A percentile compares a stretch with the other conserved stretches of the same genome.
Evolutionary conservation across 2,888 invertebrate genomes (phyloP).

Genomic region (Dicyrtomina minuta): DNA sequence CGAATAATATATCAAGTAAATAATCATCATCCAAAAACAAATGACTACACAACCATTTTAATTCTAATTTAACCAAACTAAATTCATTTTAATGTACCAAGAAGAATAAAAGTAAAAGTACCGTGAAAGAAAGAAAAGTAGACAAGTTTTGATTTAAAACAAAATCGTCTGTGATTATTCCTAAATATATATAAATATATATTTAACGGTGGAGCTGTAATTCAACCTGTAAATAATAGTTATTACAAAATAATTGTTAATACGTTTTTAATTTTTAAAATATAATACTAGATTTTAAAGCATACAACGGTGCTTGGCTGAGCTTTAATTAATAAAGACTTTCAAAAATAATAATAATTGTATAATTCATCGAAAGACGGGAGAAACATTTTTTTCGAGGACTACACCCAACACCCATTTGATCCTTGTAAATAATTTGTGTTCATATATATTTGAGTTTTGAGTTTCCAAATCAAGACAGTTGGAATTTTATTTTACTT

Average conservation of each 20-base stretch:
- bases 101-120: too few relatives aligned
- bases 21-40: not conserved
- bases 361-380: not conserved
- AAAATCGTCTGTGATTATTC: slow-evolving; percentile 11
- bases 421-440: not conserved
- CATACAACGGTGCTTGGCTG: slow-evolving; percentile 5
- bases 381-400: slow-evolving; percentile 8
- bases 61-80: not conserved
- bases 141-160: not conserved
- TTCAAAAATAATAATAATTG: not conserved
- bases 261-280: too few relatives aligned
- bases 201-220: slow-evolving; percentile 14
- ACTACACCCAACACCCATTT: too few relatives aligned
- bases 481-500: not conserved
- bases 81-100: not conserved
- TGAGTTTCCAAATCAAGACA: not conserved
- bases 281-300: not conserved
- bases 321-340: slow-evolving; percentile 10
- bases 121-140: not conserved
- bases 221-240: slow-evolving; percentile 1
- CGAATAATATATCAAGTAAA: not conserved
- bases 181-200: slow-evolving; percentile 3
- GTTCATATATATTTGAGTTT: not conserved
- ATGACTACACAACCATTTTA: not conserved
- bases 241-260: not conserved